Evolutionary conservation across 2,888 invertebrate genomes (phyloP).

Genomic region (Lasioglossum villosulum): DNA sequence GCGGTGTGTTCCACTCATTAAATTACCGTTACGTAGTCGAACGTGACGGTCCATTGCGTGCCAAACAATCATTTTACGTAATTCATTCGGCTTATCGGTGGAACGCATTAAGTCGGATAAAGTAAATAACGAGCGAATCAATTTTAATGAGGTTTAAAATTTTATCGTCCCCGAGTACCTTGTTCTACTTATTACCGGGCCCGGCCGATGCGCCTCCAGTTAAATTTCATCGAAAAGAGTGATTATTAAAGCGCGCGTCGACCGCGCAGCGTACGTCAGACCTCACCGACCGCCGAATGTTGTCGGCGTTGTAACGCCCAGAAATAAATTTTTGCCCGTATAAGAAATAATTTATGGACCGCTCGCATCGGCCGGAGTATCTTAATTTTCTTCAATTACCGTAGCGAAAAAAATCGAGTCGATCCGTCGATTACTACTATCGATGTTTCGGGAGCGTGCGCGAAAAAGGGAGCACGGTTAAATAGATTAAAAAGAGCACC

Average conservation of each 20-base stretch:
- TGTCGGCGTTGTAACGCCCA: background rate
- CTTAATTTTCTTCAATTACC: constrained; percentile 19
- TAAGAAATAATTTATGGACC: constrained; percentile 4
- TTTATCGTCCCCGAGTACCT: constrained; percentile 36
- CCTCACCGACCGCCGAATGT: background rate
- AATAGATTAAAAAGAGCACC: constrained; percentile 11
- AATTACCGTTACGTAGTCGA: constrained; percentile 51
- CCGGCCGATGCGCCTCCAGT: constrained; percentile 8
- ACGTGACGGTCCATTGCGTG: constrained; percentile 51
- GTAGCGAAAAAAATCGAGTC: background rate
- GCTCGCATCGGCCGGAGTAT: background rate
- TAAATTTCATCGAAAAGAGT: constrained; percentile 26
- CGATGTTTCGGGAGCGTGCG: background rate
- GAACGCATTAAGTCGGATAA: constrained; percentile 50
- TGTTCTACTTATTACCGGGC: constrained; percentile 33
- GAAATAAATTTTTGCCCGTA: background rate
- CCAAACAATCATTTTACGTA: constrained; percentile 57
- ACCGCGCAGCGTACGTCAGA: background rate
- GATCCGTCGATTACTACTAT: background rate
- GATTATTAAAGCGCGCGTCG: constrained; percentile 22
- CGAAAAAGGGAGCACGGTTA: background rate
- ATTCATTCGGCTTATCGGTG: constrained; percentile 50
- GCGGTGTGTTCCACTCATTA: constrained; percentile 25
- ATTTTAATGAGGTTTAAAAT: constrained; percentile 51
- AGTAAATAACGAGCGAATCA: constrained; percentile 56